Percentiles rank a stretch among this genome's conserved stretches.
Evolutionary conservation across 2,888 invertebrate species (phyloP).

Genomic region (Chrysomela aeneicollis): DNA sequence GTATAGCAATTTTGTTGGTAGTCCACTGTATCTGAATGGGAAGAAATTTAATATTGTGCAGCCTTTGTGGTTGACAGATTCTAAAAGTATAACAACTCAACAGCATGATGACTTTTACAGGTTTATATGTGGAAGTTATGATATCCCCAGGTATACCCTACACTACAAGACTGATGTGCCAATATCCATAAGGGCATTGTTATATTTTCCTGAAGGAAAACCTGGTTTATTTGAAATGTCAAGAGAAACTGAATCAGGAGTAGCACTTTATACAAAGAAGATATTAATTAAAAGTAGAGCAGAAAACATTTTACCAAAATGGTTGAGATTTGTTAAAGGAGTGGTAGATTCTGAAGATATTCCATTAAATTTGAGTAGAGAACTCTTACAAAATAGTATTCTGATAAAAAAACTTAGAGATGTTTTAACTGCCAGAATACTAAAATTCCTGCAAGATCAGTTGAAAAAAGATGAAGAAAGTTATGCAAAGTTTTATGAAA

Average conservation of each 20-base stretch:
- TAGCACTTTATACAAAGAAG: slow-evolving; percentile 91
- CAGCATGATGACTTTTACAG: slow-evolving; percentile 94
- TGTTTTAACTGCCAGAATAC: slow-evolving; percentile 82
- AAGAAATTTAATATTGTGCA: slow-evolving; percentile 87
- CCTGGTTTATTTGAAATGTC: slow-evolving; percentile 80
- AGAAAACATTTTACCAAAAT: slow-evolving; percentile 90
- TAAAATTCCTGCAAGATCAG: slow-evolving; percentile 87
- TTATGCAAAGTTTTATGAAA: slow-evolving; percentile 87
- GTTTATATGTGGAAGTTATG: slow-evolving; percentile 85
- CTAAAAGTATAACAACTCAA: slow-evolving; percentile 83
- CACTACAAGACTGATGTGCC: slow-evolving; percentile 96
- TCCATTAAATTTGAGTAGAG: slow-evolving; percentile 95
- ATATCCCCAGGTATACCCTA: slow-evolving; percentile 86
- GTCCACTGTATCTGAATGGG: slow-evolving; percentile 91
- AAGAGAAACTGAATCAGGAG: slow-evolving; percentile 82
- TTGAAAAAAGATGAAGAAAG: slow-evolving; percentile 83
- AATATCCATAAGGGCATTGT: slow-evolving; percentile 85
- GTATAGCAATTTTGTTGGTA: slow-evolving; percentile 97
- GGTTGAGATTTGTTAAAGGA: slow-evolving; percentile 95
- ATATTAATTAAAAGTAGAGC: slow-evolving; percentile 92
- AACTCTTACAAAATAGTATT: slow-evolving; percentile 91
- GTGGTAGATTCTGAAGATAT: slow-evolving; percentile 99
- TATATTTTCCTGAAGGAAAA: slow-evolving; percentile 93
- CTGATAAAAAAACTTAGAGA: slow-evolving; percentile 87
- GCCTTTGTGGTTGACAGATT: slow-evolving; percentile 93